Percentiles rank a stretch among this genome's conserved stretches.
Evolutionary conservation across 2,797 vertebrate species (phyloP).

Genomic region (Hydrocynus forskahlii): DNA sequence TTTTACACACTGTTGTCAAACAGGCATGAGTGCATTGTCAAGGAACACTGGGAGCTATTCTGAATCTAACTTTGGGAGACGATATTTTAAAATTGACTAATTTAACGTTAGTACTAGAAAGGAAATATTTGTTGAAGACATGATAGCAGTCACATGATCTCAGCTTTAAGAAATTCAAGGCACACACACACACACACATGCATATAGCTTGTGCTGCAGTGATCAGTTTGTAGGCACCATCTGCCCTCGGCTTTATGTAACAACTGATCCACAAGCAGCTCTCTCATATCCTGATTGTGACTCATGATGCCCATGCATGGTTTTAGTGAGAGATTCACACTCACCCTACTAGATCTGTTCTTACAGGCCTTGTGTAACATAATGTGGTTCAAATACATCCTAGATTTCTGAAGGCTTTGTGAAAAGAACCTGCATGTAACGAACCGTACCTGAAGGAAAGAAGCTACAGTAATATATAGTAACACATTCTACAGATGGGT

Average conservation of each 20-base stretch:
- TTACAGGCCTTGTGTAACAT: conserved; percentile 46
- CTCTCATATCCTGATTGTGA: conserved; percentile 52
- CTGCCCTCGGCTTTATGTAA: conserved; percentile 60
- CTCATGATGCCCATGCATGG: conserved; percentile 52
- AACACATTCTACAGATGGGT: conserved; percentile 23
- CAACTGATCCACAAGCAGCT: conserved; percentile 55
- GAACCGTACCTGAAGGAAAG: not conserved
- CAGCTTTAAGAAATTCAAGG: conserved; percentile 31
- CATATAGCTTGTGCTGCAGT: conserved; percentile 43
- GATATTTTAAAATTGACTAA: conserved; percentile 13
- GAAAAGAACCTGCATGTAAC: conserved; percentile 19
- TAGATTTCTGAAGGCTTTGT: conserved; percentile 61
- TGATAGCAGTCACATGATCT: conserved; percentile 23
- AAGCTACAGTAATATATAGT: not conserved
- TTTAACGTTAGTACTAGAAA: conserved; percentile 16
- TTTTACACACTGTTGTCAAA: not conserved
- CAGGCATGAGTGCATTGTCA: not conserved
- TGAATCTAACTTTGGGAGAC: not conserved
- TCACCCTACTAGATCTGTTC: conserved; percentile 24
- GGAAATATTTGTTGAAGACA: not conserved
- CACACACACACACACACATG: conserved; percentile 33
- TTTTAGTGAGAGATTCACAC: conserved; percentile 45
- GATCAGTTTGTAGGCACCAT: conserved; percentile 57
- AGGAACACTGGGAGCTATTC: not conserved
- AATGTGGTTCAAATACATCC: conserved; percentile 59